A percentile compares a stretch with the other conserved stretches of the same genome.
Evolutionary conservation across 2,113 vertebrate species (phyloP).

Genomic region (Aldabrachelys gigantea): DNA sequence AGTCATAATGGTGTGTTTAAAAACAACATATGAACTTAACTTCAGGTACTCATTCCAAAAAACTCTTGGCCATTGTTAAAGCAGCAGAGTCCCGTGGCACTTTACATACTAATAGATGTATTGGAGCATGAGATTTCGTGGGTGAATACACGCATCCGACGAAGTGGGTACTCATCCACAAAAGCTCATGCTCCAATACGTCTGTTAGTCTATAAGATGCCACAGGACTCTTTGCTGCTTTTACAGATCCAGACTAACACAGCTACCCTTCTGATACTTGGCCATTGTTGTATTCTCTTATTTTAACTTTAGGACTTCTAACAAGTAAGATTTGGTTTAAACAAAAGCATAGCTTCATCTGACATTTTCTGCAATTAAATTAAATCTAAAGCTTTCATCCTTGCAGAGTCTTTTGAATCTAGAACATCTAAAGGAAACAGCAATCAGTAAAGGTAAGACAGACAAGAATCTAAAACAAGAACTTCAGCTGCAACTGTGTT

Average conservation of each 20-base stretch:
- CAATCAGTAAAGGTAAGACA: background rate
- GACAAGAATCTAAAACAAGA: background rate
- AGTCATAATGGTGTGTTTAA: background rate
- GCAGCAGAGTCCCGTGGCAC: too few species aligned
- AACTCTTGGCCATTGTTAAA: background rate
- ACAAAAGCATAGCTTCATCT: background rate
- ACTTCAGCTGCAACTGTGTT: background rate
- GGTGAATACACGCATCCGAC: too few species aligned
- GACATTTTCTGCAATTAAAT: background rate
- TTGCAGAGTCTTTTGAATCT: background rate
- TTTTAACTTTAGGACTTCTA: background rate
- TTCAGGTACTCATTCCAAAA: background rate
- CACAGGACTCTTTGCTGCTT: too few species aligned
- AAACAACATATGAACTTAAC: background rate
- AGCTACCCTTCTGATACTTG: background rate
- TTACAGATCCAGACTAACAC: too few species aligned
- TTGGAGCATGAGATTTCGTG: too few species aligned
- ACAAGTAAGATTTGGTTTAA: background rate
- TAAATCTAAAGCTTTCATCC: background rate
- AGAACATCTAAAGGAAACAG: background rate
- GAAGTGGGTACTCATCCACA: too few species aligned
- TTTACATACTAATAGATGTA: too few species aligned
- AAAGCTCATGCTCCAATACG: too few species aligned
- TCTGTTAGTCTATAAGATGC: too few species aligned
- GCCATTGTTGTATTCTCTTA: background rate